A percentile compares a stretch with the other conserved stretches of the same genome.
Conservation (phyloP, 2,888 invertebrate genomes). For the Euproctis similis region DNA sequence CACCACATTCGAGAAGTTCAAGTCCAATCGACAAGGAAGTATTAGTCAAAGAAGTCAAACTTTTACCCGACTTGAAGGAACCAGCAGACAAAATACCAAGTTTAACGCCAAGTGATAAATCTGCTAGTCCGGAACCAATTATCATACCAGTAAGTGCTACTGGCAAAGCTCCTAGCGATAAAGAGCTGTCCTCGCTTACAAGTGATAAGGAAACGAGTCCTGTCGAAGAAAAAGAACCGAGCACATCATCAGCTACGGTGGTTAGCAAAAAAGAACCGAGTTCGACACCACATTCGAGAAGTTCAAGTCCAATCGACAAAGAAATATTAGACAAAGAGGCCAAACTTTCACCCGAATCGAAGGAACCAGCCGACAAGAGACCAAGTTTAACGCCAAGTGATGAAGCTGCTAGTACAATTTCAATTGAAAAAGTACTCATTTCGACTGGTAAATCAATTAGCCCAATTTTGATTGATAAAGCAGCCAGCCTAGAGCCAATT, state of each 20-base stretch:
- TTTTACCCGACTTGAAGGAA: neutral
- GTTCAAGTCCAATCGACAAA: neutral
- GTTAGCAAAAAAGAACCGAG: slow-evolving; percentile 4
- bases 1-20: no score
- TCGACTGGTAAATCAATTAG: no score
- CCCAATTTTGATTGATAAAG: no score
- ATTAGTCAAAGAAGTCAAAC: neutral
- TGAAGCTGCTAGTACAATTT: slow-evolving; percentile 1
- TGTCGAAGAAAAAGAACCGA: slow-evolving; percentile 1
- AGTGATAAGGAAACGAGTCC: slow-evolving; percentile 2
- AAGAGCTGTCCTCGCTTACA: neutral
- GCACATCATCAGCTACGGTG: slow-evolving; percentile 8
- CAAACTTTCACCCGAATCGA: no score
- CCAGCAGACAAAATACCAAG: slow-evolving; percentile 1
- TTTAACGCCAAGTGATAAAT: no score
- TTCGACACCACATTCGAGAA: neutral
- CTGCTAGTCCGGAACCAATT: no score
- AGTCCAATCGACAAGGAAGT: no score
- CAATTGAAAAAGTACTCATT: slow-evolving; percentile 2
- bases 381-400: slow-evolving; percentile 5
- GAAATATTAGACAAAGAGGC: neutral
- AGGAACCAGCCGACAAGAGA: slow-evolving; percentile 7
- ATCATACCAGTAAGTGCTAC: no score
- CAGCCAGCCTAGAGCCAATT: neutral
- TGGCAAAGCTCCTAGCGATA: no score